A percentile compares a stretch with the other conserved stretches of the same genome.
Evolutionary conservation across 2,113 vertebrate species (phyloP).

Genomic region (Rhineura floridana): DNA sequence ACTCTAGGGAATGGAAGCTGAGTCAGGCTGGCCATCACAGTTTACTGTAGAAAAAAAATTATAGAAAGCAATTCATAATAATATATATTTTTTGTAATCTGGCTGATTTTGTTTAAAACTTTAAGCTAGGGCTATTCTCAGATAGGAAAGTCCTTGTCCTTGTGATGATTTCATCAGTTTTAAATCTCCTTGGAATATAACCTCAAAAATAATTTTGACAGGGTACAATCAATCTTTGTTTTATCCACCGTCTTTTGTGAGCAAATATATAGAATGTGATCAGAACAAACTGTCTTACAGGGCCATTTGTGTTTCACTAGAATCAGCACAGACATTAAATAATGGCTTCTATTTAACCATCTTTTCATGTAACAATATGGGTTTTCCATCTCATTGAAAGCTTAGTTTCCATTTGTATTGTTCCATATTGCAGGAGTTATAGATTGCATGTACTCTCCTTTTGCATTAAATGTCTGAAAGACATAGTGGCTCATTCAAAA

Average conservation of each 20-base stretch:
- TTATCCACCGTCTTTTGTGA: neutral
- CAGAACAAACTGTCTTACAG: neutral
- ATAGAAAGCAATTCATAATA: neutral
- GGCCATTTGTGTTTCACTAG: neutral
- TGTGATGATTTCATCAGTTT: constrained; percentile 6
- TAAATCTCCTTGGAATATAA: neutral
- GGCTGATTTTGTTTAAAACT: constrained; percentile 9
- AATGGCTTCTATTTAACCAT: neutral
- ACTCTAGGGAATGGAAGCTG: too few relatives aligned
- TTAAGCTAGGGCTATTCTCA: constrained; percentile 20
- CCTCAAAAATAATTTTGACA: neutral
- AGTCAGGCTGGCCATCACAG: too few relatives aligned
- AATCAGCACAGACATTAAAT: constrained; percentile 3
- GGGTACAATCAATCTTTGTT: neutral
- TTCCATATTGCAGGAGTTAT: neutral
- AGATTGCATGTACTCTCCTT: neutral
- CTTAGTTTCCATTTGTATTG: neutral
- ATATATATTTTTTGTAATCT: neutral
- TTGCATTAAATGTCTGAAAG: constrained; percentile 6
- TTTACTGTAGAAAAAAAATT: neutral
- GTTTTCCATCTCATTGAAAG: neutral
- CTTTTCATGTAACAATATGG: neutral
- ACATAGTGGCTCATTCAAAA: neutral
- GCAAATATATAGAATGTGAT: constrained; percentile 2
- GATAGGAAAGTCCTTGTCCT: neutral